A percentile compares a stretch with the other conserved stretches of the same genome.
phyloP scores from a whole-genome alignment of 2,797 vertebrate genomes.

The Sebastes oblongus region DNA sequence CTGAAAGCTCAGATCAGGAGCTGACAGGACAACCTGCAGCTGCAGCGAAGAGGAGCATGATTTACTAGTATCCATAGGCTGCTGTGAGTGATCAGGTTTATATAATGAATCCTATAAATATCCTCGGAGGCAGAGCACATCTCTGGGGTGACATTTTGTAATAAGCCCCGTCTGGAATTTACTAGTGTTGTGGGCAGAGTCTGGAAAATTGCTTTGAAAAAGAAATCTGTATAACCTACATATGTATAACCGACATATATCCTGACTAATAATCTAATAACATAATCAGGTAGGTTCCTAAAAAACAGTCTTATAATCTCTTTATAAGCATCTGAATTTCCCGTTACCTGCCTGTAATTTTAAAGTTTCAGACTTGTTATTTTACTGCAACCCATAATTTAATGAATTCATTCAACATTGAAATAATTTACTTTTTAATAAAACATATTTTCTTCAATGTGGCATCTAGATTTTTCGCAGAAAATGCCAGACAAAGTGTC shows the following conservation, averaged over 20 bases:
- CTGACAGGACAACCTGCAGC: slow-evolving; percentile 44
- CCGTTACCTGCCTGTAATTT: neutral
- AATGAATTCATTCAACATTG: neutral
- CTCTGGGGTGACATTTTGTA: slow-evolving; percentile 56
- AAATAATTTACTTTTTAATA: neutral
- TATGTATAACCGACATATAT: neutral
- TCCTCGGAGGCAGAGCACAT: slow-evolving; percentile 40
- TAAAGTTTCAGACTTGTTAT: neutral
- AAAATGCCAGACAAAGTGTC: neutral
- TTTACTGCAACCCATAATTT: neutral
- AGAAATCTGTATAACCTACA: neutral
- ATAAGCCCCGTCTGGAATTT: slow-evolving; percentile 43
- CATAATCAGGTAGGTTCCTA: neutral
- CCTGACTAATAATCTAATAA: neutral
- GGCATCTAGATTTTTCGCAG: neutral
- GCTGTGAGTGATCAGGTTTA: slow-evolving; percentile 65
- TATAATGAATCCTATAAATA: slow-evolving; percentile 72
- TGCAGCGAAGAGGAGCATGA: slow-evolving; percentile 39
- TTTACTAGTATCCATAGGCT: slow-evolving; percentile 57
- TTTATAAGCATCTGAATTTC: neutral
- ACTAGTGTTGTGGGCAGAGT: slow-evolving; percentile 16
- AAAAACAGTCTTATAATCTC: neutral
- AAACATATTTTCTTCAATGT: neutral
- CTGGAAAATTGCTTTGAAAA: neutral
- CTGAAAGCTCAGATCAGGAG: slow-evolving; percentile 34